Evolutionary conservation across 2,113 vertebrate genomes (phyloP).

Genomic region (Microcebus lehilahytsara): DNA sequence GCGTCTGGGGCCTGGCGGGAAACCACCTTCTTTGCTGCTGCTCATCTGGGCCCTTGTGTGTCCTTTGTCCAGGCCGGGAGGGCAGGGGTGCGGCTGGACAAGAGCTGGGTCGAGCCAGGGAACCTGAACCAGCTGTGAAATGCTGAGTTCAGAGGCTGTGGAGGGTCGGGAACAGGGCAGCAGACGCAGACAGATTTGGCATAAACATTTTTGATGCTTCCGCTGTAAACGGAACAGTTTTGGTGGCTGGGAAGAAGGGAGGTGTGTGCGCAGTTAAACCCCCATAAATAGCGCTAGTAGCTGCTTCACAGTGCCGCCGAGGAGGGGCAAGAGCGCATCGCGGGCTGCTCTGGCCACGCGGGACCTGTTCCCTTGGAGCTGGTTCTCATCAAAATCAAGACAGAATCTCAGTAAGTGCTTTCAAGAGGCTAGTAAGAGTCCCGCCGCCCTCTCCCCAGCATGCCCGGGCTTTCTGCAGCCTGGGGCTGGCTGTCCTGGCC

Average conservation of each 20-base stretch:
- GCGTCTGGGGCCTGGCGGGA: neutral
- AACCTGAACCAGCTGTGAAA: neutral
- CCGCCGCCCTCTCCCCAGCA: fast-evolving
- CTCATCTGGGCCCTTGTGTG: neutral
- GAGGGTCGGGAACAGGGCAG: constrained; percentile 41
- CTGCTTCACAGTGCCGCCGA: constrained; percentile 42
- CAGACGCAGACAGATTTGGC: constrained; percentile 70
- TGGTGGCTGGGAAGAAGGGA: constrained; percentile 52
- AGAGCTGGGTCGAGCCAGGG: neutral
- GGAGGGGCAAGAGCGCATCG: neutral
- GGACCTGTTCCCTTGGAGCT: fast-evolving
- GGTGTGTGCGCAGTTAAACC: constrained; percentile 36
- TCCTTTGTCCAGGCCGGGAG: constrained; percentile 30
- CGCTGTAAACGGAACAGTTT: constrained; percentile 62
- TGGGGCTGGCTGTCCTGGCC: neutral
- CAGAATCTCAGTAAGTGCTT: neutral
- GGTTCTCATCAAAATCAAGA: neutral
- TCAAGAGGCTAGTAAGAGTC: neutral
- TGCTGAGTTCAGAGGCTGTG: constrained; percentile 28
- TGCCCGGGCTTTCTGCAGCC: fast-evolving
- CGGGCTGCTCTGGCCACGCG: neutral
- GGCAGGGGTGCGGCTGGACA: neutral
- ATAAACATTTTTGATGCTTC: constrained; percentile 71
- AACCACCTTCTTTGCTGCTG: neutral
- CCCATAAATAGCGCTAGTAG: constrained; percentile 32